Conservation (phyloP, 1,140 invertebrate genomes). For the Zaprionus ghesquierei region DNA sequence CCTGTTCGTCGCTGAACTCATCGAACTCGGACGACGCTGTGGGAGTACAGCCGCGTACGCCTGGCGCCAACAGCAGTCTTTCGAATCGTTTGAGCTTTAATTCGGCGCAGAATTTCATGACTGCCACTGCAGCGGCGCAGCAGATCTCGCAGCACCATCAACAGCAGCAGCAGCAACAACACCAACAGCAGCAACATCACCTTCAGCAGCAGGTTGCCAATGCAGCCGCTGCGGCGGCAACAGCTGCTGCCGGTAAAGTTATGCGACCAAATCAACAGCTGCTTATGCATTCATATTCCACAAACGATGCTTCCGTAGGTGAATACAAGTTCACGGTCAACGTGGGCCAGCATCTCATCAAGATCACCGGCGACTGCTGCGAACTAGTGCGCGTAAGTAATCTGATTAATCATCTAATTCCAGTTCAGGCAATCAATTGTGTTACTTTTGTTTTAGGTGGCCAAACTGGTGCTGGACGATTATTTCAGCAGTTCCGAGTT, state of each 20-base stretch:
- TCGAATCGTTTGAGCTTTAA: conserved; percentile 82
- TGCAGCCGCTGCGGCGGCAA: conserved; percentile 59
- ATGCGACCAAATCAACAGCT: conserved; percentile 84
- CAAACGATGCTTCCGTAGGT: conserved; percentile 91
- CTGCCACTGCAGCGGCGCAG: conserved; percentile 79
- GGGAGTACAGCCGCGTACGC: conserved; percentile 71
- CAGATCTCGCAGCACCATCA: conserved; percentile 64
- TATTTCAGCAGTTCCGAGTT: conserved; percentile 86
- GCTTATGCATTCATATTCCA: conserved; percentile 90
- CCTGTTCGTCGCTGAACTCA: conserved; percentile 88
- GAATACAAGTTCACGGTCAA: conserved; percentile 94
- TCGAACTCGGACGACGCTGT: conserved; percentile 88
- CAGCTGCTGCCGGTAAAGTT: conserved; percentile 83
- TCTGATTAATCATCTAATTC: background rate
- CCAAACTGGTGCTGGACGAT: conserved; percentile 92
- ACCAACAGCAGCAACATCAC: conserved; percentile 49
- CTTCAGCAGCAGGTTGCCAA: conserved; percentile 63
- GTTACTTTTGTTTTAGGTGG: conserved; percentile 85
- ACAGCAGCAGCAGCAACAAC: conserved; percentile 58
- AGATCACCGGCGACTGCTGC: conserved; percentile 92
- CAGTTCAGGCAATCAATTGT: background rate
- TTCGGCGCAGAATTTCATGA: conserved; percentile 81
- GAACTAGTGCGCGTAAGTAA: conserved; percentile 90
- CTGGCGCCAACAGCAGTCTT: conserved; percentile 49
- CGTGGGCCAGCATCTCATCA: conserved; percentile 90